Conservation (phyloP, 2,888 invertebrate genomes). For the Deladenus siricidicola region DNA sequence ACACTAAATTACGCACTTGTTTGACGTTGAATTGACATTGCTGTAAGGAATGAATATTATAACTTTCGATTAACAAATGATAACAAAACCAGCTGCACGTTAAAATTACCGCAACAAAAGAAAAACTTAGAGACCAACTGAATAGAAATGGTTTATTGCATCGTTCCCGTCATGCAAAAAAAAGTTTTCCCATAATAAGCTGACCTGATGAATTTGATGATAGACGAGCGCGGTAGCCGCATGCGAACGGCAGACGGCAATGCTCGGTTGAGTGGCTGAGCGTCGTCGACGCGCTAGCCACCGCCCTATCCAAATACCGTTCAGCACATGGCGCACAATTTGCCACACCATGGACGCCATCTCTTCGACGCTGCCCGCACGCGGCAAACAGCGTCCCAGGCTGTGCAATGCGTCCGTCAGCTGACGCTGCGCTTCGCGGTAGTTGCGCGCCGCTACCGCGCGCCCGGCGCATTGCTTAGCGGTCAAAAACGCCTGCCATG, state of each 20-base stretch:
- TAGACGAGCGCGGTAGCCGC: slow-evolving; percentile 50
- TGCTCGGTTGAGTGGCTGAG: slow-evolving; percentile 31
- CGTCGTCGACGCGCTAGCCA: slow-evolving; percentile 36
- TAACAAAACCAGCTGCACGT: no score
- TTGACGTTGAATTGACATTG: no score
- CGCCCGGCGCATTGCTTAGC: slow-evolving; percentile 34
- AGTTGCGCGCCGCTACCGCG: slow-evolving; percentile 35
- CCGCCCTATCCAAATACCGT: slow-evolving; percentile 50
- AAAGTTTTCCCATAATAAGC: neutral
- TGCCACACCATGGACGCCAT: slow-evolving; percentile 36
- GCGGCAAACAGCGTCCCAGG: slow-evolving; percentile 44
- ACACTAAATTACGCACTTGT: no score
- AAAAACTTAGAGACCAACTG: no score
- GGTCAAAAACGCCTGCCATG: slow-evolving; percentile 41
- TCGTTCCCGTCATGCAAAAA: no score
- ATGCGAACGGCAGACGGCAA: slow-evolving; percentile 46
- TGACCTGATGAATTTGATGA: slow-evolving; percentile 45
- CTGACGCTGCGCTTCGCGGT: slow-evolving; percentile 46
- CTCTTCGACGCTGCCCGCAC: slow-evolving; percentile 39
- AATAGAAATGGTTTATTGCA: no score
- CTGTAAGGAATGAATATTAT: no score
- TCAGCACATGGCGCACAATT: slow-evolving; percentile 43
- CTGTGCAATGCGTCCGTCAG: slow-evolving; percentile 45
- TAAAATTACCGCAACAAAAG: no score
- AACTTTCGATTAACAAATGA: no score